Evolutionary conservation across 2,797 vertebrate species (phyloP).

Genomic region (Sardinella longiceps): DNA sequence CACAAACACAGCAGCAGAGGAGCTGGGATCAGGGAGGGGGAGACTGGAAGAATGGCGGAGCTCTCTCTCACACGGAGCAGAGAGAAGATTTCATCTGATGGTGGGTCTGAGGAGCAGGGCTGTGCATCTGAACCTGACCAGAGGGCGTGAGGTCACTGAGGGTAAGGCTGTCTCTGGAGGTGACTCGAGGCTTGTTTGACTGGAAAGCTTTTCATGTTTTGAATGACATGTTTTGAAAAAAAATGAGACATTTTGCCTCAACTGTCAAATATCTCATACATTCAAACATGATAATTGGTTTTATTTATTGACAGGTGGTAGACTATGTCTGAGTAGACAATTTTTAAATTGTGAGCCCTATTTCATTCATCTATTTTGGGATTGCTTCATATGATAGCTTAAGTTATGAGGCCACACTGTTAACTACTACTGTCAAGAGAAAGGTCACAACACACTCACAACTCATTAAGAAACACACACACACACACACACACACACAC

Average conservation of each 20-base stretch:
- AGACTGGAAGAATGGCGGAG: neutral
- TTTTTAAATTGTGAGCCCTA: neutral
- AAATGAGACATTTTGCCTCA: neutral
- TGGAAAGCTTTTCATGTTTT: too few species aligned
- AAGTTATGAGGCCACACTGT: neutral
- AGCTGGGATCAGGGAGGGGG: neutral
- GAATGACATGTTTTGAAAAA: neutral
- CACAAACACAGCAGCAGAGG: neutral
- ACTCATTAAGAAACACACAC: neutral
- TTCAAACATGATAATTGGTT: too few species aligned
- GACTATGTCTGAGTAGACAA: too few species aligned
- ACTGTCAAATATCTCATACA: neutral
- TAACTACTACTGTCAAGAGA: neutral
- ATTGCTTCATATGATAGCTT: neutral
- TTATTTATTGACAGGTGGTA: neutral
- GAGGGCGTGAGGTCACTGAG: neutral
- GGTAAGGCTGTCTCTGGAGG: neutral
- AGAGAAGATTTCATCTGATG: neutral
- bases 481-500: conserved; percentile 4
- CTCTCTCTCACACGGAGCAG: neutral
- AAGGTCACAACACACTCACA: neutral
- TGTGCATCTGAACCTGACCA: neutral
- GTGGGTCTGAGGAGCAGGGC: neutral
- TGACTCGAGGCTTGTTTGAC: too few species aligned
- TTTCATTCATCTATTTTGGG: neutral